Evolutionary conservation across 2,888 invertebrate species (phyloP), one percentile per base, ranked within the genome.

Genomic region (Vesta saturnalis): DNA sequence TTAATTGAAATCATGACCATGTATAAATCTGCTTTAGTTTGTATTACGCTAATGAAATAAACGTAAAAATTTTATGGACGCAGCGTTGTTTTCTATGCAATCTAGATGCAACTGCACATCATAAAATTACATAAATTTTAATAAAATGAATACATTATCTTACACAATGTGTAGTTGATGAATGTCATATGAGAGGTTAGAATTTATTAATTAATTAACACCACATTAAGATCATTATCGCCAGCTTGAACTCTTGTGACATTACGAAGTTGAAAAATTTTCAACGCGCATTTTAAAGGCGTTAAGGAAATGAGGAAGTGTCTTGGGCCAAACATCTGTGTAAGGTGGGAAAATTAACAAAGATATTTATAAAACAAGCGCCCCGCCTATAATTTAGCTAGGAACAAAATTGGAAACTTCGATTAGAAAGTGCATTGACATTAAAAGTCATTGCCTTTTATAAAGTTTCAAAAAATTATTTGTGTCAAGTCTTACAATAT

Each of bases 191-290:
- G n/a, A n/a, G 21, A 21, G 52, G 52, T 52, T 52, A 52, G 21
- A 21, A n/a, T 19, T 52, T 19, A 52, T 52, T 52, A 52, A 52
- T 52, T 52, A 52, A 52, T 52, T 52, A 52, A 52, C 52, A 52
- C 52, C 52, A 52, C 12, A 52, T 52, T 52, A 52, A 52, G 52
- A 52, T 52, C 52, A 21, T 52, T 52, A 52, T 19, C n/a, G 19
- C 52, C 18, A 52, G 52, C 52, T 52, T 52, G 52, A 52, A 52
- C n/a, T 52, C 12, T 52, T 39, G 39, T 39, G 39, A 39, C 39
- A 39, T n/a, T 6, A 39, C 39, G 39, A n/a, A 39, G 2, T 39
- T 39, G 39, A n/a, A 39, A 39, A n/a, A n/a, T 12, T 39, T 39
- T 39, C 39, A 39, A 39, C 39, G 8, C 39, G n/a, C 19, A 52